Evolutionary conservation across 2,797 vertebrate species (phyloP).

Genomic region (Sebastes variabilis): DNA sequence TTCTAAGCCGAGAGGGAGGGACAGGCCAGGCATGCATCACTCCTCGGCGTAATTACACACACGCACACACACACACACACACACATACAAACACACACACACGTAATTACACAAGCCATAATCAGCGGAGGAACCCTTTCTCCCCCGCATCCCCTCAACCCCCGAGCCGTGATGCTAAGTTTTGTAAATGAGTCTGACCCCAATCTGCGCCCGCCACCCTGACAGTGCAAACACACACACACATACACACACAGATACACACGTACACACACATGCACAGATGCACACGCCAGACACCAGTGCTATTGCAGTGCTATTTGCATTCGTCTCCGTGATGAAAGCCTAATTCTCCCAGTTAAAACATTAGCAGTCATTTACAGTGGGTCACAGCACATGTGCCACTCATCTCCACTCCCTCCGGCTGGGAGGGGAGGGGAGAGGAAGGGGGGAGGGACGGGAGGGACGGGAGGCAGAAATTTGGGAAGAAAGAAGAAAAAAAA

Average conservation of each 20-base stretch:
- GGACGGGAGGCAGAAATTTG: constrained; percentile 23
- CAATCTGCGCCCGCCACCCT: constrained; percentile 98
- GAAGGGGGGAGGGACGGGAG: accelerated
- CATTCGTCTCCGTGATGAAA: constrained; percentile 99
- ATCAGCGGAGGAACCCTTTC: constrained; percentile 96
- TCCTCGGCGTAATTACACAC: constrained; percentile 94
- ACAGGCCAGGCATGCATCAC: constrained; percentile 95
- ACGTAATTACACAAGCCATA: constrained; percentile 87
- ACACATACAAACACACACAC: constrained; percentile 51
- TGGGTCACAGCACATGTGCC: constrained; percentile 87
- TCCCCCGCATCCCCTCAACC: constrained; percentile 84
- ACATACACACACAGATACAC: constrained; percentile 25
- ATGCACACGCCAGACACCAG: constrained; percentile 46
- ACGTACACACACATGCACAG: constrained; percentile 40
- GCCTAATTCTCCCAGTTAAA: constrained; percentile 99
- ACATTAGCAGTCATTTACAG: constrained; percentile 99
- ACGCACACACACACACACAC: constrained; percentile 33
- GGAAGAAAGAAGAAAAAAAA: constrained; percentile 3
- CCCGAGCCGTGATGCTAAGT: constrained; percentile 96
- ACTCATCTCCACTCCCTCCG: constrained; percentile 64
- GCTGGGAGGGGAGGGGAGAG: background rate
- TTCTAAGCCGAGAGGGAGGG: constrained; percentile 97
- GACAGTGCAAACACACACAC: constrained; percentile 77
- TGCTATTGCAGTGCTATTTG: constrained; percentile 86
- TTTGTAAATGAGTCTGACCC: constrained; percentile 99